Evolutionary conservation across 2,797 vertebrate species (phyloP).

Genomic region (Xiphorhynchus erythropygius): DNA sequence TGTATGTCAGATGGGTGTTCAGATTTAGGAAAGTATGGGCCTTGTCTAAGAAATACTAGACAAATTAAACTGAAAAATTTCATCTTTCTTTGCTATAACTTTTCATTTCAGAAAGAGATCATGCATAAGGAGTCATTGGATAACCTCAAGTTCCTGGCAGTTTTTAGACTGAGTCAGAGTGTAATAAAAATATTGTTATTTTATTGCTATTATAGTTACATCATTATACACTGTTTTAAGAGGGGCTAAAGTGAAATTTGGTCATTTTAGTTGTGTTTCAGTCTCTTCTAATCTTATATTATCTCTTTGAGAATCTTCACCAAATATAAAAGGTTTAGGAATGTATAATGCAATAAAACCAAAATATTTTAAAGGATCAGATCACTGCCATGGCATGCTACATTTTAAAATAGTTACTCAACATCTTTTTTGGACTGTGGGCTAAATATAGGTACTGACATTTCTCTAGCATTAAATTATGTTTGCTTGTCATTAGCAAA

Average conservation of each 20-base stretch:
- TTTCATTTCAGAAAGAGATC: background rate
- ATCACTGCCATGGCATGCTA: background rate
- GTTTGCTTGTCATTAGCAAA: background rate
- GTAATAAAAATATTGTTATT: background rate
- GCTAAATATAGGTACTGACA: background rate
- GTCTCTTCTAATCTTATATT: background rate
- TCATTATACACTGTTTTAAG: background rate
- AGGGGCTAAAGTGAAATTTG: background rate
- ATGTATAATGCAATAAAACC: background rate
- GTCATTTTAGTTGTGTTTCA: background rate
- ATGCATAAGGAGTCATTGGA: background rate
- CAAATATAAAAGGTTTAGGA: background rate
- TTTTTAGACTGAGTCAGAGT: background rate
- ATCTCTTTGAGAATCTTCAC: background rate
- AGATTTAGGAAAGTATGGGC: background rate
- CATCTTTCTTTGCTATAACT: background rate
- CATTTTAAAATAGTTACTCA: background rate
- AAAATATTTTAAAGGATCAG: background rate
- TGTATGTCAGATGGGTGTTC: background rate
- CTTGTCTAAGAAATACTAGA: background rate
- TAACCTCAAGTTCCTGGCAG: background rate
- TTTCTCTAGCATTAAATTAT: background rate
- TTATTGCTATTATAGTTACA: background rate
- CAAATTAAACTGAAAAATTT: background rate
- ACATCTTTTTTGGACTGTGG: background rate